Conservation (phyloP, 2,888 invertebrate genomes). For the Ectemnius lituratus region DNA sequence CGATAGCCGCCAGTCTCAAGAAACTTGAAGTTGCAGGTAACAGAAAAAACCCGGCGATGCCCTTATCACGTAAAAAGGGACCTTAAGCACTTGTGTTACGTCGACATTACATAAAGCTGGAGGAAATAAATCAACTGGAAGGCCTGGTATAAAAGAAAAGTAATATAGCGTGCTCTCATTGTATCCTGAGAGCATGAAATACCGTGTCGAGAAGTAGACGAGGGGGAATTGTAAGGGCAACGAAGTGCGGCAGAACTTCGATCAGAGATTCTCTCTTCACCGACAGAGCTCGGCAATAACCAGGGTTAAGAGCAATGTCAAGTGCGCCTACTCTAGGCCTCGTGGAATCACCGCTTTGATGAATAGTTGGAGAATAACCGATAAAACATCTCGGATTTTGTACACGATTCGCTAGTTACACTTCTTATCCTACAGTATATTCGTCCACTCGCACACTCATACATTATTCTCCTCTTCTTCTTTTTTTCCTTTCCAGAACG, state of each 20-base stretch:
- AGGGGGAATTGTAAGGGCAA: too few relatives aligned
- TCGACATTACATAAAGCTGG: too few relatives aligned
- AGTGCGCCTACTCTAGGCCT: constrained; percentile 45
- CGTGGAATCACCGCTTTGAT: constrained; percentile 14
- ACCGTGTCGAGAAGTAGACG: too few relatives aligned
- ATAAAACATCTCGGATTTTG: background rate
- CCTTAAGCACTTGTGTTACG: background rate
- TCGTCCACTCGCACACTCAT: background rate
- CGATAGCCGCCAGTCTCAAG: constrained; percentile 44
- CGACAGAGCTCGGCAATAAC: background rate
- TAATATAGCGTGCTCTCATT: too few relatives aligned
- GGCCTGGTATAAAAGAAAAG: too few relatives aligned
- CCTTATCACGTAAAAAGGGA: constrained; percentile 7
- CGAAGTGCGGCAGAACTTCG: too few relatives aligned
- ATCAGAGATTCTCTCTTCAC: too few relatives aligned
- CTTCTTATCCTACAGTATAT: background rate
- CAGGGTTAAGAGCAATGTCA: constrained; percentile 44
- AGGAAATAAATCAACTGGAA: too few relatives aligned
- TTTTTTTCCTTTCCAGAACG: background rate
- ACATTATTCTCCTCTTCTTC: background rate
- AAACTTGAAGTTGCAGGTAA: constrained; percentile 3
- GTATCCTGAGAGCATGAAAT: too few relatives aligned
- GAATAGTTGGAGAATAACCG: background rate
- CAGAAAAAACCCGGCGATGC: background rate
- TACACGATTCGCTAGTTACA: background rate